Evolutionary conservation across 2,888 invertebrate species (phyloP), one percentile per base, ranked within the genome.

Genomic region (Argyra leucocephala): DNA sequence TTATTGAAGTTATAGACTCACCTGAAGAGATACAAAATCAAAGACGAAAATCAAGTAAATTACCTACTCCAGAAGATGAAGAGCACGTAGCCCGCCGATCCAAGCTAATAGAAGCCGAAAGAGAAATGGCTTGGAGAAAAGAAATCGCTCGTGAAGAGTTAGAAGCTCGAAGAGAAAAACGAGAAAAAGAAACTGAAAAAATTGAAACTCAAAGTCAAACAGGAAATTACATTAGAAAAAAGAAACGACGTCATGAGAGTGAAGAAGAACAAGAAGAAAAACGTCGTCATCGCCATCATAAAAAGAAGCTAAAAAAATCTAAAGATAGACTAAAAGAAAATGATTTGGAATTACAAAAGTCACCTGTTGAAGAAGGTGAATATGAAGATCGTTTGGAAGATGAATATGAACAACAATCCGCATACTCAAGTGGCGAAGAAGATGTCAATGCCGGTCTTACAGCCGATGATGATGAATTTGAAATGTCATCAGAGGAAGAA

Each of bases 101-200:
- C 69, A 86, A 86, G 73, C 78, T 90, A 62, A 75, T 90, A 68
- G 88, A 87, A 76, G 89, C 89, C 81, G 89, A 88, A 73, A 81
- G 90, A 36, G 80, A 91, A 80, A 90, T 88, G 85, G 88, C 88
- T 3, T 84, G 89, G 71, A 84, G 90, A 65, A 91, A 90, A 76
- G 87, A 90, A 76, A 86, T 86, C 64, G 88, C 89, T 0, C 82
- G 88, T 23, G 83, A 84, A 64, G 91, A 91, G 74, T 77, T 90
- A 21, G 89, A 90, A 76, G 87, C 90, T 0, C 82, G 91, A 18
- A 84, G 91, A 60, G 82, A 85, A 61, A 82, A 84, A 69, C 79
- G 84, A 58, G 83, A 85, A 61, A 65, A 65, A 21, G 58, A 58
- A 58, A 21, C 18, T 57, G 24, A 24, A 24, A 48, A 48, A 21